Conservation (phyloP, 2,888 invertebrate species). For the Thelaira solivaga region DNA sequence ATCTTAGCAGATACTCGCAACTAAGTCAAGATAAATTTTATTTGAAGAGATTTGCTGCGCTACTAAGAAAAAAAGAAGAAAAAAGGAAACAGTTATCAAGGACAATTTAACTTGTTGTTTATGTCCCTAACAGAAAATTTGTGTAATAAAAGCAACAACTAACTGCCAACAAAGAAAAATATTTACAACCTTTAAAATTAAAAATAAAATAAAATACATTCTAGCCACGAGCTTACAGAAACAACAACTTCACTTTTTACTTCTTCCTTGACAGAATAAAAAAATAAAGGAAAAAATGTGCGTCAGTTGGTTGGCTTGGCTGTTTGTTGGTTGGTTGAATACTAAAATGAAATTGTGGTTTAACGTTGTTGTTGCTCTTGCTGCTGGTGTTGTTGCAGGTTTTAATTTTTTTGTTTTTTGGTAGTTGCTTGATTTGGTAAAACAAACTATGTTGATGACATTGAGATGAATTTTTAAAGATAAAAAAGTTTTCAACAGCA, state of each 20-base stretch:
- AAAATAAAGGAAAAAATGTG: not conserved
- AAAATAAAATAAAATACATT: too few species aligned
- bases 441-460: constrained; percentile 56
- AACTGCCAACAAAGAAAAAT: not conserved
- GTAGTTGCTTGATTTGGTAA: constrained; percentile 58
- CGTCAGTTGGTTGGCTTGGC: not conserved
- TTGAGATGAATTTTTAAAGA: constrained; percentile 54
- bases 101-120: constrained; percentile 8
- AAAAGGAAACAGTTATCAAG: not conserved
- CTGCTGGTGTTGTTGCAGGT: constrained; percentile 42
- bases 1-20: too few species aligned
- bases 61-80: too few species aligned
- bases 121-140: not conserved
- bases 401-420: constrained; percentile 21
- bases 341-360: constrained; percentile 34
- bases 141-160: not conserved
- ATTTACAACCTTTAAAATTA: constrained; percentile 12
- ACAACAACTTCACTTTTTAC: not conserved
- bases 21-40: too few species aligned
- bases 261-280: not conserved
- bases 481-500: constrained; percentile 21
- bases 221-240: constrained; percentile 21
- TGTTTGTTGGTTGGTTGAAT: not conserved
- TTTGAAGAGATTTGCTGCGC: not conserved
- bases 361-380: constrained; percentile 23